phyloP scores from a whole-genome alignment of 92 coral and sea anemone genomes.

The Micromussa lordhowensis region DNA sequence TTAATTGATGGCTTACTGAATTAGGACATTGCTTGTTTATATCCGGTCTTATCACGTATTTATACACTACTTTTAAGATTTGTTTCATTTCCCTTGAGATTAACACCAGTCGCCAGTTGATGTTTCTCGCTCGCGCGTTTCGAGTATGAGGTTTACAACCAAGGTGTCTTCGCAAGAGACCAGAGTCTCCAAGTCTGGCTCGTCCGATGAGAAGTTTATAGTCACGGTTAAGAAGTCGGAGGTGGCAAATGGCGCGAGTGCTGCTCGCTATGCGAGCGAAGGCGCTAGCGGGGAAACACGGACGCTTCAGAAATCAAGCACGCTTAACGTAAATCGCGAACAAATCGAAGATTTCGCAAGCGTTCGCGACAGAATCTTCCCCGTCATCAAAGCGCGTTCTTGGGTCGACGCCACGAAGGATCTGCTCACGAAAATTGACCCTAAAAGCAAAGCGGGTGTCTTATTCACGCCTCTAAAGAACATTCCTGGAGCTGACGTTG shows the following conservation, averaged over 20 bases:
- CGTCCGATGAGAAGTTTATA: conserved; percentile 31
- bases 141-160: conserved; percentile 36
- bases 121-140: conserved; percentile 20
- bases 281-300: conserved; percentile 38
- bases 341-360: conserved; percentile 78
- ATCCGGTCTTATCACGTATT: conserved; percentile 29
- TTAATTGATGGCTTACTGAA: conserved; percentile 40
- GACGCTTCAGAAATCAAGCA: conserved; percentile 63
- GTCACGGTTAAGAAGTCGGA: conserved; percentile 52
- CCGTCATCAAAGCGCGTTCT: conserved; percentile 78
- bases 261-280: background rate
- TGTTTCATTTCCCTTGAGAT: conserved; percentile 40
- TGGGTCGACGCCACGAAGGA: conserved; percentile 85
- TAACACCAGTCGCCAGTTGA: background rate
- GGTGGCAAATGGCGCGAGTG: conserved; percentile 8
- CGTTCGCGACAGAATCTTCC: conserved; percentile 79
- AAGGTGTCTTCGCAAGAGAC: conserved; percentile 39
- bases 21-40: conserved; percentile 20
- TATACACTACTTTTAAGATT: conserved; percentile 12
- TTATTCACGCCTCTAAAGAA: conserved; percentile 80
- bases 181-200: conserved; percentile 8
- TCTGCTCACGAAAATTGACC: conserved; percentile 69
- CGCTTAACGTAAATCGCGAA: conserved; percentile 78
- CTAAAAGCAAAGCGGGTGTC: conserved; percentile 70
- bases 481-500: conserved; percentile 71